Conservation (phyloP, 2,888 invertebrate genomes). For the Pammene aurita region DNA sequence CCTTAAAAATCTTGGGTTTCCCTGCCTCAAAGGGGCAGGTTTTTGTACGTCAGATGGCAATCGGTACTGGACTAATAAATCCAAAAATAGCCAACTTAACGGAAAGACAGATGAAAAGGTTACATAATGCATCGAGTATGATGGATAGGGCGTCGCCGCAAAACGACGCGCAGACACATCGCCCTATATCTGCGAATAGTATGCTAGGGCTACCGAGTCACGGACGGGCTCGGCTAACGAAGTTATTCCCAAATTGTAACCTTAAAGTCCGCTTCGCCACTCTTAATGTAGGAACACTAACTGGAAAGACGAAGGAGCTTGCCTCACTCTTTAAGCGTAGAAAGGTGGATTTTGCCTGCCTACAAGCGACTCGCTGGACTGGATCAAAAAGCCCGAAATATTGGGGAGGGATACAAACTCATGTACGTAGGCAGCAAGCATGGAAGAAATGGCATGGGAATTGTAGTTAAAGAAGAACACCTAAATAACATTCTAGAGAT, state of each 20-base stretch:
- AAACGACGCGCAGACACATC: too few relatives aligned
- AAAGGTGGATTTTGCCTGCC: not conserved
- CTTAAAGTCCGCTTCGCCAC: slow-evolving; percentile 6
- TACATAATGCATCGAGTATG: too few relatives aligned
- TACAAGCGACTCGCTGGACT: not conserved
- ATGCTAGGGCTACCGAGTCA: too few relatives aligned
- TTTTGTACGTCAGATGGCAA: not conserved
- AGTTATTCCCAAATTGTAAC: slow-evolving; percentile 27
- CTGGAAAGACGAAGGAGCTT: slow-evolving; percentile 8
- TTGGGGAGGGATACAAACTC: too few relatives aligned
- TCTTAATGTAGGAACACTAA: slow-evolving; percentile 3
- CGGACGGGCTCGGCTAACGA: slow-evolving; percentile 38
- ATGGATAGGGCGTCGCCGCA: too few relatives aligned
- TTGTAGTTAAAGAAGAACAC: too few relatives aligned
- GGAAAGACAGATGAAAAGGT: not conserved
- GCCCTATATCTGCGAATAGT: too few relatives aligned
- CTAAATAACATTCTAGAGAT: too few relatives aligned
- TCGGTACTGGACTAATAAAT: not conserved
- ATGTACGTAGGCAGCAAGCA: too few relatives aligned
- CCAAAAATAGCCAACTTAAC: not conserved
- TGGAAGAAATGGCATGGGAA: too few relatives aligned
- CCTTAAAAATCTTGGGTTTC: not conserved
- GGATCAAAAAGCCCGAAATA: not conserved
- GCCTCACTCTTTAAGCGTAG: not conserved
- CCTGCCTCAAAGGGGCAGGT: not conserved